Percentiles rank a stretch among this genome's conserved stretches.
Evolutionary conservation across 2,113 vertebrate species (phyloP).

Genomic region (Elephas maximus): DNA sequence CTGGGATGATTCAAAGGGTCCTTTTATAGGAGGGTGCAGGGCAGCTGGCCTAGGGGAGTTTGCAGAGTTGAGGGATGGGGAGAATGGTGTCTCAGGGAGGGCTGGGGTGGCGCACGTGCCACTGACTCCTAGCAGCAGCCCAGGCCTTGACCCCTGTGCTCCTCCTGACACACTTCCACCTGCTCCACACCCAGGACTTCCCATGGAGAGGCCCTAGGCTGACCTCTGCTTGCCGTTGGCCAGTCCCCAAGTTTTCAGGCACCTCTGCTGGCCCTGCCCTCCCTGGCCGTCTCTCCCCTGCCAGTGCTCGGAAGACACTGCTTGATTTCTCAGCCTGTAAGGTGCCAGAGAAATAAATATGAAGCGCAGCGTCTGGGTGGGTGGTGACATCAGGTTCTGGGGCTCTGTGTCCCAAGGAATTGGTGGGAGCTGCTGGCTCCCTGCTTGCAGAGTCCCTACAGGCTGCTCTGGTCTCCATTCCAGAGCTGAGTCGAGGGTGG

Average conservation of each 20-base stretch:
- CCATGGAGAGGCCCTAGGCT: background rate
- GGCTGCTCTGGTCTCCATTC: background rate
- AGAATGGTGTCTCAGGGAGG: background rate
- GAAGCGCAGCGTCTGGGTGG: background rate
- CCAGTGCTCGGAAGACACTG: background rate
- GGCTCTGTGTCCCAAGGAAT: background rate
- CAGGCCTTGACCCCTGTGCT: background rate
- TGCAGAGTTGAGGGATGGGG: rapidly evolving
- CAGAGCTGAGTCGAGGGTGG: background rate
- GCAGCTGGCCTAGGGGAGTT: background rate
- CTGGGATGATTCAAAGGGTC: background rate
- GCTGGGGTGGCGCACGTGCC: no score
- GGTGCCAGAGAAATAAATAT: background rate
- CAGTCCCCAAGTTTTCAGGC: background rate
- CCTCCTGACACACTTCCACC: background rate
- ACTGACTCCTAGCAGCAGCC: background rate
- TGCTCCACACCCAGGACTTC: background rate
- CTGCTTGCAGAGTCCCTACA: background rate
- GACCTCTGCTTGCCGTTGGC: background rate
- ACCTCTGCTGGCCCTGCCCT: background rate
- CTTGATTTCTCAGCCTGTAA: background rate
- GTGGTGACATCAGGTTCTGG: background rate
- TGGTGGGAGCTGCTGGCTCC: background rate
- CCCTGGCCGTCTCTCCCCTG: background rate
- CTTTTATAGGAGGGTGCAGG: background rate